Evolutionary conservation across 2,888 invertebrate genomes (phyloP).

Genomic region (Parnassius smintheus): DNA sequence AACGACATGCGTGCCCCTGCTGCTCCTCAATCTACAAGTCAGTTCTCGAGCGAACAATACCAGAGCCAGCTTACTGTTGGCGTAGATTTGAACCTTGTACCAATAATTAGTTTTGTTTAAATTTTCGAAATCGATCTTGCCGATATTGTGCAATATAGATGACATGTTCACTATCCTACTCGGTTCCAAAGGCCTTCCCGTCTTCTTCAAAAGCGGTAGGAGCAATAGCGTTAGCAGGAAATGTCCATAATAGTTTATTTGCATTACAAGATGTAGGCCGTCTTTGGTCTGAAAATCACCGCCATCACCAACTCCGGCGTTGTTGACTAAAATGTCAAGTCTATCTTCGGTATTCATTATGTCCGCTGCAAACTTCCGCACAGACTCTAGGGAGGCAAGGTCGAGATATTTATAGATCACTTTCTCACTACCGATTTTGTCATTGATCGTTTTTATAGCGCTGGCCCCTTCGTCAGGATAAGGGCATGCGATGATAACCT

Average conservation of each 20-base stretch:
- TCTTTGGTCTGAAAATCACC: constrained; percentile 85
- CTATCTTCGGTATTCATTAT: constrained; percentile 85
- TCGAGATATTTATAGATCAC: constrained; percentile 87
- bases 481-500: constrained; percentile 68
- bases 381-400: constrained; percentile 86
- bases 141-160: constrained; percentile 86
- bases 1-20: constrained; percentile 83
- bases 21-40: constrained; percentile 82
- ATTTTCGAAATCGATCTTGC: constrained; percentile 85
- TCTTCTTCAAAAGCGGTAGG: constrained; percentile 87
- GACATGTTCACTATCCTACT: constrained; percentile 90
- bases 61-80: constrained; percentile 86
- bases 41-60: constrained; percentile 87
- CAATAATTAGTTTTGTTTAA: constrained; percentile 81
- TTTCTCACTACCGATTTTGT: constrained; percentile 84
- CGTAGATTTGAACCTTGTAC: constrained; percentile 77
- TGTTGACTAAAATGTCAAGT: constrained; percentile 92
- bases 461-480: constrained; percentile 58
- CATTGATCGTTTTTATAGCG: constrained; percentile 82
- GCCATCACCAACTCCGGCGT: constrained; percentile 89
- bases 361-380: constrained; percentile 89
- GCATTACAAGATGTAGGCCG: constrained; percentile 93
- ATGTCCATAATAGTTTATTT: constrained; percentile 95
- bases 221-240: constrained; percentile 94
- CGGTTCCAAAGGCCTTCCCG: constrained; percentile 76